phyloP scores from a whole-genome alignment of 1,140 invertebrate species.

The Nixonia krombeini region DNA sequence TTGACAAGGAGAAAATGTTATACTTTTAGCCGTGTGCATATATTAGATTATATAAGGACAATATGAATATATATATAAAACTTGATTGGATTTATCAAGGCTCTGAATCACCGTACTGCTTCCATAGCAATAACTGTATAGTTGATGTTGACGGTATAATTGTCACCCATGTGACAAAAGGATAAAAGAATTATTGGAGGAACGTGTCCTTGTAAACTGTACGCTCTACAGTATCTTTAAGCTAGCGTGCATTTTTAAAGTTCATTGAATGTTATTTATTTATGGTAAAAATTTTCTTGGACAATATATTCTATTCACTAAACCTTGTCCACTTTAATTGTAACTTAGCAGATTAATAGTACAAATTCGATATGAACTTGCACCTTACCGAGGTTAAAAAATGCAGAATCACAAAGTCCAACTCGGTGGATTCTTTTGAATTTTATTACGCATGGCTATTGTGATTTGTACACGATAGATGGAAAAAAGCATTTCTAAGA shows the following conservation, averaged over 20 bases:
- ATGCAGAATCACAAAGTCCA: not conserved
- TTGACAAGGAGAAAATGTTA: conserved; percentile 17
- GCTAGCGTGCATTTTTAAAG: conserved; percentile 58
- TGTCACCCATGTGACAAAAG: conserved; percentile 54
- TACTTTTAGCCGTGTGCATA: conserved; percentile 55
- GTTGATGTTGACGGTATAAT: conserved; percentile 67
- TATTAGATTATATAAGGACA: conserved; percentile 57
- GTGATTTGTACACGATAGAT: no score
- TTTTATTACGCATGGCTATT: not conserved
- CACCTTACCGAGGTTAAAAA: conserved; percentile 21
- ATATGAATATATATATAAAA: conserved; percentile 49
- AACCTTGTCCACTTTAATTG: conserved; percentile 57
- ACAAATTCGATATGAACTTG: conserved; percentile 50
- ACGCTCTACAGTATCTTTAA: conserved; percentile 35
- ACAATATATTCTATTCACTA: conserved; percentile 59
- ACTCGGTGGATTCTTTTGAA: not conserved
- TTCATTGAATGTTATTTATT: conserved; percentile 55
- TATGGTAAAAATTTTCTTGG: conserved; percentile 61
- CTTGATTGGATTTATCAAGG: conserved; percentile 63
- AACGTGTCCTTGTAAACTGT: conserved; percentile 17
- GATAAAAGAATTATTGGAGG: conserved; percentile 8
- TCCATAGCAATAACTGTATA: conserved; percentile 71
- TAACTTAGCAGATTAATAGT: conserved; percentile 51
- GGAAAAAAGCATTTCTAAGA: no score
- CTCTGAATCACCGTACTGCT: conserved; percentile 64